These are phyloP conservation scores for Penaeus monodon DNA, from an alignment of 2,888 invertebrate genomes.

Conservation along the genomic window DNA sequence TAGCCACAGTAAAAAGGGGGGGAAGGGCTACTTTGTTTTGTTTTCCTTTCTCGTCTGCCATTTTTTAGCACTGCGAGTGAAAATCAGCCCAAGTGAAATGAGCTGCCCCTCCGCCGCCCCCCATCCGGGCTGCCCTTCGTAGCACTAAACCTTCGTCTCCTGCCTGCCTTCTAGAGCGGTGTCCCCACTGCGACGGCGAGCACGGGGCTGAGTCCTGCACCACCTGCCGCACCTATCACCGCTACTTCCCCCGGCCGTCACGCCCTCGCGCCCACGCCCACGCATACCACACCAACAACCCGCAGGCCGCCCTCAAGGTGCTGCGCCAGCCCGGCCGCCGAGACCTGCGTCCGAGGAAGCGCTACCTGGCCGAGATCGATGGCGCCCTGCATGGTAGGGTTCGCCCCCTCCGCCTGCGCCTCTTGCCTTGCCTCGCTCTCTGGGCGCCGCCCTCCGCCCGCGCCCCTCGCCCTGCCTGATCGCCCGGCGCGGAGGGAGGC, in stretches of 20 bases:
- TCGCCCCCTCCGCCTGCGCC: not conserved
- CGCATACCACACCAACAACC: slow-evolving; percentile 54
- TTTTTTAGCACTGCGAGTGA: too few relatives aligned
- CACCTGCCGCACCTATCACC: slow-evolving; percentile 63
- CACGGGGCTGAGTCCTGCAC: slow-evolving; percentile 63
- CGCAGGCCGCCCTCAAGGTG: slow-evolving; percentile 55
- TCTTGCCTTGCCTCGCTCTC: not conserved
- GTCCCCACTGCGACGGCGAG: slow-evolving; percentile 59
- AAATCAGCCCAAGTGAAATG: too few relatives aligned
- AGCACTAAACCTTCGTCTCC: too few relatives aligned
- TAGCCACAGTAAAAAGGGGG: too few relatives aligned
- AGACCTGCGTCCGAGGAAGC: slow-evolving; percentile 44
- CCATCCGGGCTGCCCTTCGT: too few relatives aligned
- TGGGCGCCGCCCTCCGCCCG: slow-evolving; percentile 4
- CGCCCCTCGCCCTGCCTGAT: slow-evolving; percentile 33
- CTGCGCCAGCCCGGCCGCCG: slow-evolving; percentile 49
- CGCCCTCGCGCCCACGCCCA: slow-evolving; percentile 46
- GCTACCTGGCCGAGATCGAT: slow-evolving; percentile 53
- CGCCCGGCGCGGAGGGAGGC: not conserved
- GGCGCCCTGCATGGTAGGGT: slow-evolving; percentile 33
- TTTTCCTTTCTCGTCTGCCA: too few relatives aligned
- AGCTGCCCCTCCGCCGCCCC: too few relatives aligned
- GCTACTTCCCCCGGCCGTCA: slow-evolving; percentile 62
- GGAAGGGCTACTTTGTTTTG: too few relatives aligned
- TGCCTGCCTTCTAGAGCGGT: slow-evolving; percentile 49